Evolutionary conservation across 2,113 vertebrate species (phyloP), one percentile per base, ranked within the genome.

Genomic region (Lipotes vexillifer): DNA sequence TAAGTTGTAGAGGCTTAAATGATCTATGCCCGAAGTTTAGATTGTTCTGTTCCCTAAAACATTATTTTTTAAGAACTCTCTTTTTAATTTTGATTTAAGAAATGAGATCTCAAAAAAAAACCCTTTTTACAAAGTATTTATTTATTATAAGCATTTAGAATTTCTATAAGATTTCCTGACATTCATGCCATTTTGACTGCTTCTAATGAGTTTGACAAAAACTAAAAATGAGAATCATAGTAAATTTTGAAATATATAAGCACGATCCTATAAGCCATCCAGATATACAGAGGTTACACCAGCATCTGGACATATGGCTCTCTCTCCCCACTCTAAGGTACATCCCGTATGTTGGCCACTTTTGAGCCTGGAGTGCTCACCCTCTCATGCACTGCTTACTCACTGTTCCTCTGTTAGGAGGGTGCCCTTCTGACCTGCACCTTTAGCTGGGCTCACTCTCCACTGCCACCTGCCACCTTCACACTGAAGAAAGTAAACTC

Each of bases 71-170:
- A 93, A 87, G 71, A 90, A 9, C 11, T 46, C 6, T 52, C 17
- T 68, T 92, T 92, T 87, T 12, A 81, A 69, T 66, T 68, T 96
- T 78, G 57, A 71, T 57, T 71, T 83, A 57, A 90, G 12, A 97
- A 4, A 65, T 80, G 49, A 82, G 66, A 57, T 86, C 15, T 68
- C 17, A 71, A 59, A 44, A 75, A 74, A 41, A 65, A 52, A 9
- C 55, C 57, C 9, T 61, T 9, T 4, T 55, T 87, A 38, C 3
- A 78, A 69, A 59, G 21, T 71, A 72, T 83, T 31, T 61, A 25
- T 74, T 52, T 59, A 78, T 84, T 84, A 46, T 31, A 86, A 86
- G 11, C 15, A 59, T 61, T 86, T 95, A 82, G 52, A 90, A 74
- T 82, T 20, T 90, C 25, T 2, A 2, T 93, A 61, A 46, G 21